A percentile compares a stretch with the other conserved stretches of the same genome.
phyloP scores from a whole-genome alignment of 2,797 vertebrate genomes.

The Sebastes diaconus region DNA sequence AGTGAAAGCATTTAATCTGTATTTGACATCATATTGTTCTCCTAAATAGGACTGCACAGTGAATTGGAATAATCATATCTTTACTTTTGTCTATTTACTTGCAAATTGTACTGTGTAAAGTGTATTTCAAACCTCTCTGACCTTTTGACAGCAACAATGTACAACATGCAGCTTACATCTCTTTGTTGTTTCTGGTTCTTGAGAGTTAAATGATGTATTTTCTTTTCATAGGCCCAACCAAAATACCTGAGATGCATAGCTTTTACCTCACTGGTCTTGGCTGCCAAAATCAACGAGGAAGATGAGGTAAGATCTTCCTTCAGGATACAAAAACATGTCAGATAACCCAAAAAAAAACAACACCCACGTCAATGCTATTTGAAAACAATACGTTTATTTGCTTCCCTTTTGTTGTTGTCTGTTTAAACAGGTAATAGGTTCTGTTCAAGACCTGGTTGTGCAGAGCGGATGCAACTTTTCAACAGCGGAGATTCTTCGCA shows the following conservation, averaged over 20 bases:
- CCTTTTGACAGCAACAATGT: neutral
- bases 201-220: neutral
- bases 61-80: neutral
- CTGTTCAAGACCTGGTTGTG: conserved; percentile 83
- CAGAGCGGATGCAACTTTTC: conserved; percentile 87
- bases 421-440: conserved; percentile 87
- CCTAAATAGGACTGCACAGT: neutral
- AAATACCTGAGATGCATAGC: conserved; percentile 84
- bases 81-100: neutral
- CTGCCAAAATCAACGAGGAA: conserved; percentile 88
- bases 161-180: neutral
- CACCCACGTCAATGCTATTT: conserved; percentile 7
- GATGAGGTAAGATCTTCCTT: conserved; percentile 77
- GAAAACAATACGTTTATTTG: conserved; percentile 82
- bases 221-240: conserved; percentile 77
- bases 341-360: neutral
- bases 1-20: neutral
- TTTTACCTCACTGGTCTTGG: conserved; percentile 86
- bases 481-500: conserved; percentile 88
- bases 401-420: conserved; percentile 54
- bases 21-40: neutral
- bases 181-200: neutral
- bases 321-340: neutral
- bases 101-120: neutral
- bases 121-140: neutral